Percentiles rank a stretch among this genome's conserved stretches.
These are phyloP conservation scores for Ibycter americanus DNA, from an alignment of 2,797 vertebrate genomes.

Conservation along the genomic window DNA sequence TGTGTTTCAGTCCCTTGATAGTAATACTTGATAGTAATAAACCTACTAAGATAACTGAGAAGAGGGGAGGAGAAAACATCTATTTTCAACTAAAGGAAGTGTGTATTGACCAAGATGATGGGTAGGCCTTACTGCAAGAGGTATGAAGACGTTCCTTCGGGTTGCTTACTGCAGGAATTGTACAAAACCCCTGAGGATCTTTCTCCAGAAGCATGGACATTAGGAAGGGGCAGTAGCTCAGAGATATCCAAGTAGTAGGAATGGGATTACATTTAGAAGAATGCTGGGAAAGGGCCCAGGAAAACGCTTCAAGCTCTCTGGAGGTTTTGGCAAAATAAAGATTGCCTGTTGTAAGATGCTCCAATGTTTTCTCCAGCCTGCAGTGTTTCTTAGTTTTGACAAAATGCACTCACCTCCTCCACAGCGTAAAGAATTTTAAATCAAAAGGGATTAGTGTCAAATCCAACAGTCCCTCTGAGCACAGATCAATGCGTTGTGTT, in stretches of 20 bases:
- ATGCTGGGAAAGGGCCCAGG: not conserved
- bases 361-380: not conserved
- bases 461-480: not conserved
- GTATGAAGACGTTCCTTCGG: not conserved
- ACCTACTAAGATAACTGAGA: not conserved
- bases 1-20: not conserved
- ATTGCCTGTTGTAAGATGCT: not conserved
- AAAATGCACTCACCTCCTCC: not conserved
- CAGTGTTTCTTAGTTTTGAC: conserved; percentile 10
- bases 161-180: not conserved
- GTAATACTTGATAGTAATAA: not conserved
- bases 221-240: not conserved
- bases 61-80: not conserved
- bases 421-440: conserved; percentile 11
- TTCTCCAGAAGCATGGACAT: not conserved
- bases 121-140: not conserved
- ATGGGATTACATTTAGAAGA: not conserved
- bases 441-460: conserved; percentile 4
- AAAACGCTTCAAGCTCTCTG: not conserved
- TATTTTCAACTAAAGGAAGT: not conserved
- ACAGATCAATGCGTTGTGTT: not conserved
- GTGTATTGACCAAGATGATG: not conserved
- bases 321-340: not conserved
- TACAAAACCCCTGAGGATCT: not conserved
- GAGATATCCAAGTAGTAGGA: not conserved